These are phyloP conservation scores for Smithornis capensis DNA, from an alignment of 2,113 vertebrate genomes.

Conservation along the genomic window DNA sequence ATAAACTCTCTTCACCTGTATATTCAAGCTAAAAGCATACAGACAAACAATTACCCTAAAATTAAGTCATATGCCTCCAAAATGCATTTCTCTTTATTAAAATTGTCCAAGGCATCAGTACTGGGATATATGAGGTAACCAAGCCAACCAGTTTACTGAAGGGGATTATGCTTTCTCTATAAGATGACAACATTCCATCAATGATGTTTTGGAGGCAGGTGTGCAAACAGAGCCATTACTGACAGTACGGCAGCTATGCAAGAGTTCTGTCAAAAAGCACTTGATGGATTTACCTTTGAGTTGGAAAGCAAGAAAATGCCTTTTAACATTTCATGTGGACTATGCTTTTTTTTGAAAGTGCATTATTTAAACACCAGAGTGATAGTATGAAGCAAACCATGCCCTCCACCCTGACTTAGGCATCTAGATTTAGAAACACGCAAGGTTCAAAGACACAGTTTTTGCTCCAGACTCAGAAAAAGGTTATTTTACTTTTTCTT, in stretches of 20 bases:
- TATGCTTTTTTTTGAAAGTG: neutral
- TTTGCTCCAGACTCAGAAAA: neutral
- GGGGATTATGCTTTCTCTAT: neutral
- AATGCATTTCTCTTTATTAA: neutral
- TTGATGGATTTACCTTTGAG: neutral
- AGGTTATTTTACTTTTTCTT: neutral
- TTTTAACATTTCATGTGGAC: neutral
- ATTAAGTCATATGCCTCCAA: neutral
- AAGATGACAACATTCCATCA: neutral
- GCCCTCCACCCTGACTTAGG: neutral
- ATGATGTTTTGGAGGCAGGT: neutral
- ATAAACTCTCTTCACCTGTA: neutral
- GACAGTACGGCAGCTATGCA: neutral
- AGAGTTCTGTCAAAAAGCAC: neutral
- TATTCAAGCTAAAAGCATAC: neutral
- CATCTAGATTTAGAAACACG: neutral
- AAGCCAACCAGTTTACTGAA: neutral
- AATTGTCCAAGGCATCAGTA: neutral
- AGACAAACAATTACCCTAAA: neutral
- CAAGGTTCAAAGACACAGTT: neutral
- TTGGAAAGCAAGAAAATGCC: neutral
- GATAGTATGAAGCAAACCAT: neutral
- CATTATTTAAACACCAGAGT: neutral
- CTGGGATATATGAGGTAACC: neutral
- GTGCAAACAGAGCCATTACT: neutral